phyloP scores from a whole-genome alignment of 1,140 invertebrate species.

The Caenorhabditis brenneri region DNA sequence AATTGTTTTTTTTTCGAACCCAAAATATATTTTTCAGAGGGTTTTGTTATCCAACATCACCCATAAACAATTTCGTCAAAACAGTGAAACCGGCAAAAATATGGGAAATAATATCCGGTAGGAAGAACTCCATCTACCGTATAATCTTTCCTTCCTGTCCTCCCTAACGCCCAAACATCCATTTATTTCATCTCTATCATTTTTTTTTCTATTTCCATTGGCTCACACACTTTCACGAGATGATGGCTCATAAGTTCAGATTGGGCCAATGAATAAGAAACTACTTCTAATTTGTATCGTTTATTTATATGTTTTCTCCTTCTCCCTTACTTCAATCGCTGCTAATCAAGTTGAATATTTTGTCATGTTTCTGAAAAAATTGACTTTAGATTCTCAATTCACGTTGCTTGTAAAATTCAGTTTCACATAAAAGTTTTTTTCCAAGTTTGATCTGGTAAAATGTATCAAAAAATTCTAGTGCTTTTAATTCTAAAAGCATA shows the following conservation, averaged over 20 bases:
- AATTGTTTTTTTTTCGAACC: too few relatives aligned
- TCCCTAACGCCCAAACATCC: not conserved
- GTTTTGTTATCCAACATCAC: too few relatives aligned
- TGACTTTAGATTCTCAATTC: not conserved
- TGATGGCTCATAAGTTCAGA: not conserved
- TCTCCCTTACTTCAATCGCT: not conserved
- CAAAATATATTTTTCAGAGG: too few relatives aligned
- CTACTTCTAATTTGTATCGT: not conserved
- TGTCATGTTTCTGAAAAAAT: not conserved
- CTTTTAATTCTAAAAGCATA: too few relatives aligned
- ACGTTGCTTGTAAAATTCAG: too few relatives aligned
- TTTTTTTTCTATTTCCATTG: not conserved
- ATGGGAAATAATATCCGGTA: not conserved
- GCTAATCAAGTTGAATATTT: not conserved
- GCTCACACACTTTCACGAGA: not conserved
- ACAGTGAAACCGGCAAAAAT: too few relatives aligned
- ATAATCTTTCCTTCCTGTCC: too few relatives aligned
- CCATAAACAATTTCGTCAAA: too few relatives aligned
- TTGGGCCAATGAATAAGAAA: not conserved
- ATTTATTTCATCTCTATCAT: not conserved
- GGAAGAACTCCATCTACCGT: conserved; percentile 6
- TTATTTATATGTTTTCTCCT: not conserved
- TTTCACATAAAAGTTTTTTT: too few relatives aligned
- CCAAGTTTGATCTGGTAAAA: too few relatives aligned
- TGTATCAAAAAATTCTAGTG: too few relatives aligned